Evolutionary conservation across 1,140 invertebrate genomes (phyloP), one percentile per base, ranked within the genome.

Genomic region (Colletes gigas): DNA sequence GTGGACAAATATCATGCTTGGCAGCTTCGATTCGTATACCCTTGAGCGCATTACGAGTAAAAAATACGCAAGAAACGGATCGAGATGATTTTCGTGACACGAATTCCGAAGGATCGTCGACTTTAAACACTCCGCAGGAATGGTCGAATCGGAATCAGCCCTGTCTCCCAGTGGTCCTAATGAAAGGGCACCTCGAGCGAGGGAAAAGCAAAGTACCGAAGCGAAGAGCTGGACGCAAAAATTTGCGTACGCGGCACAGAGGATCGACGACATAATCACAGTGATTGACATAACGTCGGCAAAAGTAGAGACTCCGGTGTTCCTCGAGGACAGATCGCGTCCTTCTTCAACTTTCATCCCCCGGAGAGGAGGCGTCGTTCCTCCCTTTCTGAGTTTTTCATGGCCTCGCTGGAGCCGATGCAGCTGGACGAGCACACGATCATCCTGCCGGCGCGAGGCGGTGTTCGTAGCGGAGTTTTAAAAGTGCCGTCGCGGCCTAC

Each of bases 181-280:
- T 79, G 54, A 65, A 73, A 55, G 74, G 54, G 41, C 44, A 55
- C 7, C 14, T n/a, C 12, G 17, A 4, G 17, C 12, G 59, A 21
- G 59, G 67, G 57, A 69, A 81, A 76, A 72, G 63, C 54, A 59
- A 39, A 66, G 70, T 47, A 65, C 55, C 71, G 79, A 85, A 70
- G 68, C 74, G 67, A 66, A 50, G 66, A 75, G 74, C 65, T 57
- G 66, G 71, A 44, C 21, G 44, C 8, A 80, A 75, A 80, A 80
- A 67, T 89, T 88, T 88, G 88, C 89, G 88, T 90, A 83, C 86
- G 85, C 81, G 82, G 77, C 83, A 80, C 84, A 86, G 50, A 82
- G 87, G 81, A 87, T 86, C 86, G 83, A 90, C 83, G 78, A 88
- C 86, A 84, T 92, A 91, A 91, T 91, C 87, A 91, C 89, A 87